phyloP scores from a whole-genome alignment of 1,140 invertebrate genomes.

The Streblospio benedicti region DNA sequence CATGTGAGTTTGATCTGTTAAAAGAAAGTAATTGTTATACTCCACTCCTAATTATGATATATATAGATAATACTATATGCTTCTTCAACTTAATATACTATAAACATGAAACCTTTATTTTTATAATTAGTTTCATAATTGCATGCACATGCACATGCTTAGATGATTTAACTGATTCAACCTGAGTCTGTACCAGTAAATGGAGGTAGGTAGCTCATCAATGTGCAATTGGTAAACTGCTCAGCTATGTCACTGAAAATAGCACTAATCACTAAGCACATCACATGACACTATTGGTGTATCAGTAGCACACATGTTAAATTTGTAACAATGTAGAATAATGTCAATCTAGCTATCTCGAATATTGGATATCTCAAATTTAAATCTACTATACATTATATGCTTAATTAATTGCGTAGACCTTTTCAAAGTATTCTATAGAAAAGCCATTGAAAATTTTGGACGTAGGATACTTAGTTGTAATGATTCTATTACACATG shows the following conservation, averaged over 20 bases:
- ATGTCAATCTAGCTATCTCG: neutral
- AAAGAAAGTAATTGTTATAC: neutral
- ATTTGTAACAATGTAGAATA: neutral
- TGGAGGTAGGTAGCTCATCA: conserved; percentile 46
- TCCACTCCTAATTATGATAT: conserved; percentile 10
- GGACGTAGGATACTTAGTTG: no score
- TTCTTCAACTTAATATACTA: neutral
- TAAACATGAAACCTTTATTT: neutral
- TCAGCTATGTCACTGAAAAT: conserved; percentile 37
- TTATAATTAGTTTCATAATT: neutral
- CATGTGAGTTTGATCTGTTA: conserved; percentile 10
- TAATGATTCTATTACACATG: no score
- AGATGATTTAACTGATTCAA: conserved; percentile 14
- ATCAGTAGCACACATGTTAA: neutral
- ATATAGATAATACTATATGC: neutral
- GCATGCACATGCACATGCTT: conserved; percentile 8
- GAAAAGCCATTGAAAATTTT: no score
- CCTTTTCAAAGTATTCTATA: neutral
- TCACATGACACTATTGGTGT: conserved; percentile 11
- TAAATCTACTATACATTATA: neutral
- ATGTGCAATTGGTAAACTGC: conserved; percentile 43
- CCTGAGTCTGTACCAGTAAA: conserved; percentile 36
- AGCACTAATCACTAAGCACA: neutral
- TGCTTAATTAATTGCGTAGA: neutral
- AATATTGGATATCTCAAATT: neutral